Base-by-base conservation (phyloP, 1,140 invertebrate species). In the Zaprionus kolodkinae region DNA sequence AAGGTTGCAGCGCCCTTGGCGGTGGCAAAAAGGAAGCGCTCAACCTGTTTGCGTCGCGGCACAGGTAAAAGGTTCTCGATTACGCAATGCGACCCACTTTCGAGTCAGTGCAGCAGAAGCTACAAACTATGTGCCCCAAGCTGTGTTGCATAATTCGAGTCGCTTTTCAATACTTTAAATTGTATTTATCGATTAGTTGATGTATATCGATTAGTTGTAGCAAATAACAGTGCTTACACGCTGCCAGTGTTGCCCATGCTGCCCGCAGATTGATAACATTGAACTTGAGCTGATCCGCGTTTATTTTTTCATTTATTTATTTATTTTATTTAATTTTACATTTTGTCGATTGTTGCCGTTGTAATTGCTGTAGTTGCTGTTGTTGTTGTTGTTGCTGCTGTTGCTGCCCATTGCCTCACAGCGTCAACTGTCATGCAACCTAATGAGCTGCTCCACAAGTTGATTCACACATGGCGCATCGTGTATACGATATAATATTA, bases 1-100 rank as follows among this genome's bases (percentile, higher is more conserved):
- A 87, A 87, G 79, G 82, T 56, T 89, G 74, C 74, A 72, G 25
- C 66, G 85, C 77, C 83, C 83, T 88, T 87, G 84, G 76, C 48
- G 17, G 63, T 10, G 33, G 33, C 33, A 7, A 40, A 7, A 40
- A 7, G 15, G 7, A 13, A 62, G 50, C 68, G 56, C 72, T 54
- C 69, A 87, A 87, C 84, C 84, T 87, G 84, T 87, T 87, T 87
- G n/a, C 50, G 43, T 45, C 62, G 52, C 33, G 33, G 48, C 33
- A 17, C 62, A 45, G 60, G 61, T 48, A 78, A 81, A 86, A 78
- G 79, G 83, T 87, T 87, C 83, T 87, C 70, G 81, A 59, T 87
- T 87, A 83, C 82, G 83, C 57, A 87, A 87, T 71, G 61, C 54
- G 85, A 89, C 85, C 85, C 72, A 89, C 65, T 89, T 88, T 80